Evolutionary conservation across 2,797 vertebrate species (phyloP).

Genomic region (Darevskia mixta): DNA sequence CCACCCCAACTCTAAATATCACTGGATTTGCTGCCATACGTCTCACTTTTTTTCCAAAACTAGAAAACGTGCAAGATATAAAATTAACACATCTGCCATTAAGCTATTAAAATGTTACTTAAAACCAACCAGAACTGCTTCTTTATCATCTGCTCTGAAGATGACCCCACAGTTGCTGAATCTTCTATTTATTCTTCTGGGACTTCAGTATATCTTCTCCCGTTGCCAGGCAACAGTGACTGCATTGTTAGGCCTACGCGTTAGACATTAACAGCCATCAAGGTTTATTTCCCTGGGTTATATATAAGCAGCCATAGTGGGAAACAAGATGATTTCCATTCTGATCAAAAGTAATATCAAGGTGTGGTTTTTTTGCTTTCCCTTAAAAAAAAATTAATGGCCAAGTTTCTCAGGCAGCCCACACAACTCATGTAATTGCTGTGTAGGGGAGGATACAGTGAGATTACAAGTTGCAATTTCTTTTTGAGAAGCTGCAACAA

Average conservation of each 20-base stretch:
- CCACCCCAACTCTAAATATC: not conserved
- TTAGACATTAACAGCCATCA: conserved; percentile 62
- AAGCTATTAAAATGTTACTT: conserved; percentile 47
- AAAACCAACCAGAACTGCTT: conserved; percentile 13
- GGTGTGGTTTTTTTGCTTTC: not conserved
- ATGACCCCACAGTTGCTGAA: conserved; percentile 51
- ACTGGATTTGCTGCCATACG: not conserved
- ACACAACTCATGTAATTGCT: conserved; percentile 34
- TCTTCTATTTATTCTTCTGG: conserved; percentile 23
- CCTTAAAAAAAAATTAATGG: conserved; percentile 31
- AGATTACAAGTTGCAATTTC: conserved; percentile 27
- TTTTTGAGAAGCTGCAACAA: conserved; percentile 22
- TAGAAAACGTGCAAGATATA: rapidly evolving
- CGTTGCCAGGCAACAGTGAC: conserved; percentile 68
- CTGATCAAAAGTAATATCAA: conserved; percentile 44
- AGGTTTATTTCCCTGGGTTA: conserved; percentile 51
- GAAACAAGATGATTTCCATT: conserved; percentile 63
- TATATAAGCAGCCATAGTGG: conserved; percentile 33
- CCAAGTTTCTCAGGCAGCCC: conserved; percentile 53
- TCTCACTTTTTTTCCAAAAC: not conserved
- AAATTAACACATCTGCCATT: conserved; percentile 18
- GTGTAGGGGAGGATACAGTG: conserved; percentile 31
- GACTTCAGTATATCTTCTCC: conserved; percentile 51
- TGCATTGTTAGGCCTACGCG: conserved; percentile 57
- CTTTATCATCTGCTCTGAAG: conserved; percentile 40